Evolutionary conservation across 92 coral and sea anemone genomes (phyloP), one percentile per base, ranked within the genome.

Genomic region (Porites lobata): DNA sequence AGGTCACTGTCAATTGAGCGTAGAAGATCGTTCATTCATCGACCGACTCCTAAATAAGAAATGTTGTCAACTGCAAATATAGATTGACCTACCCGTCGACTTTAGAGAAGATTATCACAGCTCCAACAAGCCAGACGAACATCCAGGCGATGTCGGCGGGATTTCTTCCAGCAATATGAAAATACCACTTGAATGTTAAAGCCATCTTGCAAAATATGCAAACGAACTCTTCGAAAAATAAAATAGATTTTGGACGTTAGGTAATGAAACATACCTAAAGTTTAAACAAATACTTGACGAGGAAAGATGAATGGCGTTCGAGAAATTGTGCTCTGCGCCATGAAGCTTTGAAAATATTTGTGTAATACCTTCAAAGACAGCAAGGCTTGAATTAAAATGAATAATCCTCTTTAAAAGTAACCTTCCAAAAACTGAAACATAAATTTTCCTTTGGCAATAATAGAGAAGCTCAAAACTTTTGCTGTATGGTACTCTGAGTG

Each of bases 31-130:
- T 9, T 12, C 57, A 54, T 17, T 32, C 19, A 9, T 9, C 76
- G n/a, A 50, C 21, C 13, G 19, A 1, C 26, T 19, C 12, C 9
- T 66, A 26, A 51, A 72, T 3, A 14, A 69, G 13, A 69, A 51
- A 26, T 17, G 13, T 68, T 50, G 0, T 15, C 4, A 4, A 7
- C n/a, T 7, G 13, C 13, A 38, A 56, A 56, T 9, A 11, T 14
- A 56, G 61, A 10, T 56, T 70, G 47, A 70, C 86, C 20, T 82
- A 82, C 86, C 86, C 78, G 32, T 32, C 47, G 47, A 38, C 75
- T 4, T 32, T 50, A 5, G 69, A 21, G 38, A 38, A 4, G 47
- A 52, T 12, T 52, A 15, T 21, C 65, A 72, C 13, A 13, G 22
- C 43, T n/a, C 78, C 10, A 26, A 67, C 57, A 18, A 57, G 14